Conservation (phyloP, 2,888 invertebrate genomes). For the Sphaerophoria rueppellii region DNA sequence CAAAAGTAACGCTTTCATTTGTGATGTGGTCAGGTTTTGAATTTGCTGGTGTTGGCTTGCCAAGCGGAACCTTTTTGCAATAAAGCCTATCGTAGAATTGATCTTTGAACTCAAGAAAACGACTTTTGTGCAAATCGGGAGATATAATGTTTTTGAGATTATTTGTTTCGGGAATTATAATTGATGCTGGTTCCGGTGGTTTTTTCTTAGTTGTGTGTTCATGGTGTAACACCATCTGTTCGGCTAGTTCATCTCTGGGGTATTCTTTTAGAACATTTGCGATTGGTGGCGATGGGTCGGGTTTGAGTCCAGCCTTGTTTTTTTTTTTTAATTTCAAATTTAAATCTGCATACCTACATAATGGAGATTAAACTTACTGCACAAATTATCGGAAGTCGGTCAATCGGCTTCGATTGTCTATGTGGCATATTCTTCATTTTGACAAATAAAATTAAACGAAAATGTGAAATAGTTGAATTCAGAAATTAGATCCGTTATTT, state of each 20-base stretch:
- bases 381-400: constrained; percentile 51
- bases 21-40: constrained; percentile 77
- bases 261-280: constrained; percentile 70
- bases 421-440: constrained; percentile 32
- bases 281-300: constrained; percentile 21
- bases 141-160: constrained; percentile 76
- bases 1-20: constrained; percentile 77
- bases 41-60: constrained; percentile 73
- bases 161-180: constrained; percentile 68
- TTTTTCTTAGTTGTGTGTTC: not conserved
- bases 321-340: not conserved
- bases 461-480: not conserved
- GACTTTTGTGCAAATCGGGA: constrained; percentile 77
- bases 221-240: constrained; percentile 75
- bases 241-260: constrained; percentile 76
- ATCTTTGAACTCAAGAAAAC: constrained; percentile 78
- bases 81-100: constrained; percentile 79
- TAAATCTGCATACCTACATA: not conserved
- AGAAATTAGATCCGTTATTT: not conserved
- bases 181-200: constrained; percentile 41
- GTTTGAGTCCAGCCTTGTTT: constrained; percentile 75
- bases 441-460: too few species aligned
- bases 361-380: constrained; percentile 29
- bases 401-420: constrained; percentile 9
- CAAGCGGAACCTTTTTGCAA: constrained; percentile 76